Base-by-base conservation (phyloP, 2,113 vertebrate species). In the Rhabdornis inornatus region DNA sequence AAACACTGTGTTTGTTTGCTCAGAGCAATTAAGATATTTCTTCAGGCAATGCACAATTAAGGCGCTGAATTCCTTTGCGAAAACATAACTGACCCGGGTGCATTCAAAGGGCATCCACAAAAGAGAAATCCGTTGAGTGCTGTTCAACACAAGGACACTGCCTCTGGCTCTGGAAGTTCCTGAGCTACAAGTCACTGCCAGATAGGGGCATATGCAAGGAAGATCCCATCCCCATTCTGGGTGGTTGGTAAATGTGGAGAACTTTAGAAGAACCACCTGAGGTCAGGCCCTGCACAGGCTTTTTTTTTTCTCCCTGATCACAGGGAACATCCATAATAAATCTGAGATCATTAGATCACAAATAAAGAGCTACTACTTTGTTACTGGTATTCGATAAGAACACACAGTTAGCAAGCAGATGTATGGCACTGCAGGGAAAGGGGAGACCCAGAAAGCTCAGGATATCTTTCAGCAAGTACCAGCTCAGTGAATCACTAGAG, bases 401-500 rank as follows among this genome's bases (percentile, higher is more conserved):
- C 76, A 40, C 11, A n/a, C 40, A 57, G 27, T 28, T 40, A 17
- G 40, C 40, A 52, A 10, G 17, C 56, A 75, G 31, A 27, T 6
- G 16, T 15, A 37, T 22, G 13, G 23, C 45, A 53, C 11, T 42
- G 15, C 37, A 39, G 10, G 27, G 21, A 60, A 74, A 79, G 28
- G 6, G 13, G 10, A 37, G 13, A 37, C 31, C 69, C 40, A n/a
- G 60, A 80, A 77, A 63, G 53, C 42, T 63, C 33, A 31, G 27
- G 24, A 0, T 8, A 27, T 20, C 40, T 60, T 55, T n/a, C 33
- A 60, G 47, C 24, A 37, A 44, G 50, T 7, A 77, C 15, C 31
- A 45, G 70, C 21, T 69, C 53, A 69, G 31, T 13, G 47, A 56
- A n/a, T 72, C 96, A 95, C 95, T 95, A 96, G 93, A 93, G 93